Base-by-base conservation (phyloP, 2,888 invertebrate genomes). In the Idaea dimidiata region DNA sequence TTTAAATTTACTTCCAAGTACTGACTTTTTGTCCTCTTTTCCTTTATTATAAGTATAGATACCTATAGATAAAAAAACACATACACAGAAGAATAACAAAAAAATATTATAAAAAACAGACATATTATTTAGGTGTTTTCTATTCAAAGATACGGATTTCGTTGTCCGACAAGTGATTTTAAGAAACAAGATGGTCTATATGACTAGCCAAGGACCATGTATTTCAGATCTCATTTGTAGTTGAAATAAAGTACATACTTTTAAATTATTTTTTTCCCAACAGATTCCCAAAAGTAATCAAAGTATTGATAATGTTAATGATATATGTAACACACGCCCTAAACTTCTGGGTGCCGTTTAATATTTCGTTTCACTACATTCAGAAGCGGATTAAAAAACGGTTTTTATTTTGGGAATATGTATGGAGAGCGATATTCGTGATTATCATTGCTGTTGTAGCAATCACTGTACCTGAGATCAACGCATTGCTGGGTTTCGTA, bases 341-440 rank as follows among this genome's bases (percentile, higher is more conserved):
- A 0, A 91, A 90, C 61, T 91, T 84, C 66, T 91, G 82, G 82
- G 84, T 84, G 2, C 89, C 90, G 0, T 91, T 91, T 69, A 79
- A 85, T 54, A 68, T 87, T 0, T 72, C 74, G 17, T 90, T 83
- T 68, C 79, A 80, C 65, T 91, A 90, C 59, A 57, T 90, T 3
- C 78, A 80, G 60, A 64, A 62, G 0, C 57, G 16, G 0, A 74
- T 80, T 57, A 57, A 68, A 0, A 64, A 62, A 31, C 8, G 14
- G 3, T 14, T 14, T 10, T 14, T 14, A 2, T 14, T 43, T 8
- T 80, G 79, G 81, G 90, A 91, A 61, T 57, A 77, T 0, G 18
- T 88, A 0, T 89, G 76, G 60, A 73, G 91, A 60, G 74, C 79
- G 0, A 0, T 84, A 0, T 78, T 88, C 57, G 86, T 86, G 0